A percentile compares a stretch with the other conserved stretches of the same genome.
These are phyloP conservation scores for Alentia gelatinosa DNA, from an alignment of 2,888 invertebrate genomes.

Conservation along the genomic window DNA sequence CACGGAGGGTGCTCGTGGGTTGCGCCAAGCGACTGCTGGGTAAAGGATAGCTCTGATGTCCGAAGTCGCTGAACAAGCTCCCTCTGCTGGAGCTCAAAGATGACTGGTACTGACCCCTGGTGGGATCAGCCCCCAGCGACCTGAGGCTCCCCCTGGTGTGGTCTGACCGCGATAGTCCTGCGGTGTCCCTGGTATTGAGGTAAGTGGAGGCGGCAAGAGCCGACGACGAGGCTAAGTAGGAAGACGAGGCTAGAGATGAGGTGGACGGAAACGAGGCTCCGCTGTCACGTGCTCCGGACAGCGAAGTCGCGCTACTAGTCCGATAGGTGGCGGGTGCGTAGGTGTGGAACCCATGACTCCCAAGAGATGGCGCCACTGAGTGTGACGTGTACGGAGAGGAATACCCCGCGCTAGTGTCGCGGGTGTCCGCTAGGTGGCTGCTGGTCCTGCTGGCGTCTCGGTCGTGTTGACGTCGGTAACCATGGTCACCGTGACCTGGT, in stretches of 20 bases:
- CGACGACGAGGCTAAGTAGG: background rate
- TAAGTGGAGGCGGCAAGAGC: constrained; percentile 10
- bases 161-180: background rate
- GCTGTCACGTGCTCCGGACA: background rate
- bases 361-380: background rate
- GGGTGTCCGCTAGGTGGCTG: background rate
- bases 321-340: background rate
- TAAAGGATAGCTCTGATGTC: background rate
- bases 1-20: too few species aligned
- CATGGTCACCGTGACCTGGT: background rate
- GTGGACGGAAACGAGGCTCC: background rate
- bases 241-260: background rate
- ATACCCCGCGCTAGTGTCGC: background rate
- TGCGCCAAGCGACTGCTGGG: too few species aligned
- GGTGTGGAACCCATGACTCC: background rate
- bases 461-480: background rate
- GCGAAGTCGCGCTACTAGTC: background rate
- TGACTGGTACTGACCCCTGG: background rate
- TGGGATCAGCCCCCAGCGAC: background rate
- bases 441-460: background rate
- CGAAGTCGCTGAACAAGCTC: background rate
- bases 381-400: background rate
- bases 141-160: background rate
- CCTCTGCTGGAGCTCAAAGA: constrained; percentile 16
- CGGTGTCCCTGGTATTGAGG: background rate